Conservation (phyloP, 2,888 invertebrate species). For the Matsumyia berberina region DNA sequence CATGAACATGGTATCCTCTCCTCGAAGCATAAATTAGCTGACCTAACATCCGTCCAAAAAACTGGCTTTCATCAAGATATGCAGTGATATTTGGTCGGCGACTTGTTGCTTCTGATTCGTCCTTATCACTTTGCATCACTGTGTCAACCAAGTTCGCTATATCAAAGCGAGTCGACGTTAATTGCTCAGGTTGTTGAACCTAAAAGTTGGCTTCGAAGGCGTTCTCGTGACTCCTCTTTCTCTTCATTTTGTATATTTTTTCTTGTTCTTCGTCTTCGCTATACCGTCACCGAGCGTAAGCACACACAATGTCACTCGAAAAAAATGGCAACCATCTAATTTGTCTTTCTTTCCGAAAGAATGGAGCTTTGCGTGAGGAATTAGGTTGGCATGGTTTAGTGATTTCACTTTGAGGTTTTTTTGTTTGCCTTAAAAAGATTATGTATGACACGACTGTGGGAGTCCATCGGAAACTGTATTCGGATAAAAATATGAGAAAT, state of each 20-base stretch:
- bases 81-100: background rate
- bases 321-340: constrained; percentile 43
- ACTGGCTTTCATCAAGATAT: constrained; percentile 4
- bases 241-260: constrained; percentile 23
- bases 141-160: constrained; percentile 13
- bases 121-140: constrained; percentile 27
- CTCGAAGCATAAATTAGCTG: background rate
- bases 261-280: constrained; percentile 5
- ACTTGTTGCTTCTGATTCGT: constrained; percentile 18
- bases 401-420: constrained; percentile 44
- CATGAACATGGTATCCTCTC: background rate
- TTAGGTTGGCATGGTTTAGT: constrained; percentile 52
- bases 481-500: background rate
- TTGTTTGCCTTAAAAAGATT: constrained; percentile 21
- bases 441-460: constrained; percentile 27
- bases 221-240: constrained; percentile 28
- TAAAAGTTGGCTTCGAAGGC: constrained; percentile 4
- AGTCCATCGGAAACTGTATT: constrained; percentile 23
- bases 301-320: constrained; percentile 1
- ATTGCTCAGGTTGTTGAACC: constrained; percentile 40
- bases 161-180: constrained; percentile 7
- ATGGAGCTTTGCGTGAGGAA: constrained; percentile 48
- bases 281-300: constrained; percentile 6
- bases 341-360: constrained; percentile 45
- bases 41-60: background rate